A percentile compares a stretch with the other conserved stretches of the same genome.
phyloP scores from a whole-genome alignment of 2,797 vertebrate species.

The Loriculus beryllinus region DNA sequence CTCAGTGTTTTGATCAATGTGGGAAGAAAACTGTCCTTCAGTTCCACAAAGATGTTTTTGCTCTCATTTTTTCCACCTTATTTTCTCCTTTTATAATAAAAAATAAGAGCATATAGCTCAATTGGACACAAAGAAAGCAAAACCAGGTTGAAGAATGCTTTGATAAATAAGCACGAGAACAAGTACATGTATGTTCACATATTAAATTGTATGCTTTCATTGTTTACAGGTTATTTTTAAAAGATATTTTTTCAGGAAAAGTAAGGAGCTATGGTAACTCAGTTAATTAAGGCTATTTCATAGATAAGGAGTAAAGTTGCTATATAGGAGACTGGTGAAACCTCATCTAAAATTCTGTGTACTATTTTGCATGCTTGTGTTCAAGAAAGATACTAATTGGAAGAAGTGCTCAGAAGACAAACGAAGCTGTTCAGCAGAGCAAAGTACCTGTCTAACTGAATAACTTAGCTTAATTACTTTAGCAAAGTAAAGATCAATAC shows the following conservation, averaged over 20 bases:
- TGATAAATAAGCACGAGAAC: background rate
- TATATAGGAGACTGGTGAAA: background rate
- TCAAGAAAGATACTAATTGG: background rate
- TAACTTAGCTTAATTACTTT: background rate
- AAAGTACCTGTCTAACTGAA: background rate
- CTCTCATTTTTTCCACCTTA: background rate
- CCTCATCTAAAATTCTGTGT: background rate
- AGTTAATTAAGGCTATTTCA: background rate
- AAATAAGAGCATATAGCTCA: background rate
- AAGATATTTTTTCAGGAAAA: background rate
- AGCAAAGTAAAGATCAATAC: background rate
- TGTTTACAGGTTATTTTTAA: background rate
- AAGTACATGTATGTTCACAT: background rate
- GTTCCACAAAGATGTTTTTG: background rate
- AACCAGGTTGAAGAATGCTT: background rate
- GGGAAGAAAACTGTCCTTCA: background rate
- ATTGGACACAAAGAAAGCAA: background rate
- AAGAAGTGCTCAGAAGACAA: background rate
- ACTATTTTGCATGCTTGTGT: background rate
- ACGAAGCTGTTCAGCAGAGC: background rate
- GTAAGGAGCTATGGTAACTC: background rate
- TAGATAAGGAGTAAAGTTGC: background rate
- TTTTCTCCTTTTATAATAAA: background rate
- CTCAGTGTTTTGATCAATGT: background rate
- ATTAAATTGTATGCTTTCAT: background rate